These are phyloP conservation scores for Xiphorhynchus elegans DNA, from an alignment of 2,113 vertebrate genomes.

Conservation along the genomic window DNA sequence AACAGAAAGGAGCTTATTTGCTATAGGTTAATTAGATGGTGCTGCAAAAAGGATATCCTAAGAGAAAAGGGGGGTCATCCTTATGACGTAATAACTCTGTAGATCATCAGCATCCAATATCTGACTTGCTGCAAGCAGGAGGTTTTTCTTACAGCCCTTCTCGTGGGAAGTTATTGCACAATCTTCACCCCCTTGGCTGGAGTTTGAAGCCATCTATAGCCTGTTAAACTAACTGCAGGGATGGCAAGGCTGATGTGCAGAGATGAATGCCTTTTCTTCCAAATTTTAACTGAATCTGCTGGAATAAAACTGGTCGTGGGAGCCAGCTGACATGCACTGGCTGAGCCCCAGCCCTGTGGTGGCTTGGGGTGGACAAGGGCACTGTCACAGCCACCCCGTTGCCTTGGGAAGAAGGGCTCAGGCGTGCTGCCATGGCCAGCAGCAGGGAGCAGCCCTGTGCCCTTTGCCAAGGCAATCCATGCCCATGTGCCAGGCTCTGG, in stretches of 20 bases:
- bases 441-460: accelerated
- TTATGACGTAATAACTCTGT: not conserved
- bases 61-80: not conserved
- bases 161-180: not conserved
- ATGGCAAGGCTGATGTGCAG: not conserved
- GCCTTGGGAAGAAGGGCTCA: not conserved
- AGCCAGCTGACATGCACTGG: not conserved
- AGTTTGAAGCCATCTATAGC: not conserved
- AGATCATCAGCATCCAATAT: not conserved
- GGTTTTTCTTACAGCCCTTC: not conserved
- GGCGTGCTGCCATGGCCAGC: not conserved
- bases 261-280: not conserved
- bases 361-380: not conserved
- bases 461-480: not conserved
- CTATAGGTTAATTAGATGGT: not conserved
- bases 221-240: not conserved
- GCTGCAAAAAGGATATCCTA: not conserved
- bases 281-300: not conserved
- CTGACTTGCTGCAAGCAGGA: not conserved
- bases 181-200: not conserved
- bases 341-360: not conserved
- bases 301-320: not conserved
- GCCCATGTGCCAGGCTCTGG: not conserved
- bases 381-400: accelerated
- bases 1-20: not conserved